phyloP scores from a whole-genome alignment of 53 echinoderm and acorn worm genomes.

The Echinarachnius parma region DNA sequence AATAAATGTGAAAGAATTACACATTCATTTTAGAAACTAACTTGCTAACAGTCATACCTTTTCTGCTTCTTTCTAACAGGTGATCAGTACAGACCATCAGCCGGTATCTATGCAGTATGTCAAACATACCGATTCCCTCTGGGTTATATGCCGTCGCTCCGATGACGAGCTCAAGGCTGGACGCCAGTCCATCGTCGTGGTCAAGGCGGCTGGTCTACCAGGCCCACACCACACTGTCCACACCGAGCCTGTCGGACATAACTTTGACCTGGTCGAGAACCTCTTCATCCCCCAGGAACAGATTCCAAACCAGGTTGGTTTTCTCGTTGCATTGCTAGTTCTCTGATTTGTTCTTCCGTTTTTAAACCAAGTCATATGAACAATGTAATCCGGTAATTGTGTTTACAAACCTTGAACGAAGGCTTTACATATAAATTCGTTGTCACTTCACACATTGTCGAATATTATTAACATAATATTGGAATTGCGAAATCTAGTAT shows the following conservation, averaged over 20 bases:
- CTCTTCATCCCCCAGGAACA: constrained; percentile 78
- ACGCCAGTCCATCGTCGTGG: constrained; percentile 68
- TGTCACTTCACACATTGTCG: too few relatives aligned
- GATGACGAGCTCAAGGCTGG: constrained; percentile 54
- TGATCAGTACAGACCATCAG: constrained; percentile 59
- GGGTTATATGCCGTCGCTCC: constrained; percentile 75
- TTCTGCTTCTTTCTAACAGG: constrained; percentile 57
- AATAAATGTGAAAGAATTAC: too few relatives aligned
- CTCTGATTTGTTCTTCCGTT: too few relatives aligned
- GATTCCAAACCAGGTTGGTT: constrained; percentile 62
- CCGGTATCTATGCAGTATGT: constrained; percentile 79
- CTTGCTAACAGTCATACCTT: too few relatives aligned
- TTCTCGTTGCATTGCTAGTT: neutral
- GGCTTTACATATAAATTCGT: too few relatives aligned
- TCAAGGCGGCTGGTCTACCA: constrained; percentile 69
- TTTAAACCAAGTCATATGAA: too few relatives aligned
- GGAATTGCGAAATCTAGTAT: too few relatives aligned
- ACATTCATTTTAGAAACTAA: too few relatives aligned
- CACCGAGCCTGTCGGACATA: constrained; percentile 73
- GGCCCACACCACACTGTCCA: constrained; percentile 74
- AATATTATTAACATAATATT: too few relatives aligned
- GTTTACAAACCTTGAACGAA: too few relatives aligned
- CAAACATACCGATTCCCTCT: constrained; percentile 70
- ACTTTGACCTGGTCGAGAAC: constrained; percentile 72
- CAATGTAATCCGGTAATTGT: too few relatives aligned